Base-by-base conservation (phyloP, 2,113 vertebrate species). In the Catharus fuscescens region DNA sequence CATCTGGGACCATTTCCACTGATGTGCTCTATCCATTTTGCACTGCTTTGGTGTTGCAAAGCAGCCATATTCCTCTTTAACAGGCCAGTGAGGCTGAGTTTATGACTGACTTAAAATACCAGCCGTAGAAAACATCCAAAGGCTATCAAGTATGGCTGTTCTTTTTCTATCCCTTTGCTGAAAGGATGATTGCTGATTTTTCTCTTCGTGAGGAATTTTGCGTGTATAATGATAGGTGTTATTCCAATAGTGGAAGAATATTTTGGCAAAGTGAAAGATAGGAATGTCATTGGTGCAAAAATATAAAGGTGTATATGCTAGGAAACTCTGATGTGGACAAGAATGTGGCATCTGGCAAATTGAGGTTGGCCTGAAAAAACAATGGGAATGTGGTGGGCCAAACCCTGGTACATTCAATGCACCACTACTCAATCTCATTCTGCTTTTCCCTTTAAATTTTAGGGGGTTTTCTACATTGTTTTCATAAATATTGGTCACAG, bases 1-100 rank as follows among this genome's bases (percentile, higher is more conserved):
- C 95, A 92, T 95, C 94, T 96, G 93, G 95, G 95, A 97, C 93
- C 95, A 71, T 96, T 96, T 97, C 86, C 88, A 94, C 84, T 94
- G 93, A 95, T 95, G 94, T 88, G 82, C 60, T 80, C 79, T 94
- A 97, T 94, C 95, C 94, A 95, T 96, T 97, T 94, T 95, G 81
- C 90, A 88, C 79, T 86, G 79, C 90, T 94, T 95, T 95, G 96
- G 93, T 94, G 87, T 86, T 94, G 92, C 93, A 93, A 88, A 93
- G 90, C 93, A 96, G 74, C 85, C 87, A 83, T 95, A 91, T 83
- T 91, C 87, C 66, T 90, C 85, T 93, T 92, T 73, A 86, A 86
- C 87, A 88, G 70, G 77, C 77, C 78, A 92, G 52, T 18, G 85
- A 93, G 93, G 62, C 81, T 95, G 84, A 66, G 89, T 90, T 95